These are phyloP conservation scores for Coenobita brevimanus DNA, from an alignment of 1,140 invertebrate species.

Conservation along the genomic window DNA sequence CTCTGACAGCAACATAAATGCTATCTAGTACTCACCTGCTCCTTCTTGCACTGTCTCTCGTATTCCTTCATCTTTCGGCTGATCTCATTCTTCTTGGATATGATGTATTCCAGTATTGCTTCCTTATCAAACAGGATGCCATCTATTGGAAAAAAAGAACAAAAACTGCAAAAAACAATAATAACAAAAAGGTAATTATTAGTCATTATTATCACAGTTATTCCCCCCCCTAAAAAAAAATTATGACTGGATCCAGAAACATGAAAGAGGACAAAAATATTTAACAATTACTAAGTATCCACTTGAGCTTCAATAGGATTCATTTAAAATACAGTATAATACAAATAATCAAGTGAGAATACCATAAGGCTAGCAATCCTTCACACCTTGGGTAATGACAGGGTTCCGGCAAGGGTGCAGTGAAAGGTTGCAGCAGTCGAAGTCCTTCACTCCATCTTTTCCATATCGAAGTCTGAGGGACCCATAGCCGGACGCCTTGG, in stretches of 20 bases:
- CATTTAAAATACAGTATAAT: no score
- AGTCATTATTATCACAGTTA: no score
- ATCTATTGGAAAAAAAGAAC: conserved; percentile 80
- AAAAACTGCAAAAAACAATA: background rate
- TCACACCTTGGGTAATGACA: conserved; percentile 80
- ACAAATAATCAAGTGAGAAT: no score
- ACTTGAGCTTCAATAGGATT: no score
- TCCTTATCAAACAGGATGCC: conserved; percentile 98
- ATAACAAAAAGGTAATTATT: no score
- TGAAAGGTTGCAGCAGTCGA: conserved; percentile 98
- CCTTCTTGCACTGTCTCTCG: conserved; percentile 88
- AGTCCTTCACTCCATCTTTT: conserved; percentile 97
- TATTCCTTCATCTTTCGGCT: conserved; percentile 93
- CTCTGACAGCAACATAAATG: background rate
- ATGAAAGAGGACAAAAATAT: no score
- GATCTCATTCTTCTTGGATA: conserved; percentile 96
- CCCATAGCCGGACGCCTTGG: conserved; percentile 91
- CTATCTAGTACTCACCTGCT: conserved; percentile 75
- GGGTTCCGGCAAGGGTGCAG: conserved; percentile 95
- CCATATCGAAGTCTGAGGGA: conserved; percentile 89
- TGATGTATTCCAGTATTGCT: conserved; percentile 95
- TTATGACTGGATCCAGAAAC: no score
- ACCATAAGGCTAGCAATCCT: no score
- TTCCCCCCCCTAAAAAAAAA: no score
- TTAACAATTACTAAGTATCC: no score